phyloP scores from a whole-genome alignment of 37 sponge, comb jelly and placozoan genomes.

The Eunapius fragilis region DNA sequence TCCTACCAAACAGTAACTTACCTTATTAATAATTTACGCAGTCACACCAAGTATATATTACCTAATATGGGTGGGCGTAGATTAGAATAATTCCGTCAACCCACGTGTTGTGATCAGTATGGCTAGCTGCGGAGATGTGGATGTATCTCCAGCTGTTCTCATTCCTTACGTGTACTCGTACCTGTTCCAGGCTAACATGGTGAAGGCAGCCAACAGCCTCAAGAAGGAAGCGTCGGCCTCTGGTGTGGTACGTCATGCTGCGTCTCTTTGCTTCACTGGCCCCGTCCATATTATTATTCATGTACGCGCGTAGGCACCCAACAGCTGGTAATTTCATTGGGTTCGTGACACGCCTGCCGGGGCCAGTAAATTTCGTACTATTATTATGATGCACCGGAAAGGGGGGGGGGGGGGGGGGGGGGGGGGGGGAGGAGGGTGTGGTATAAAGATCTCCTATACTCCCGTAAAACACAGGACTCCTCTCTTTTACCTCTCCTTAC shows the following conservation, averaged over 20 bases:
- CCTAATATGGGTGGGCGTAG: background rate
- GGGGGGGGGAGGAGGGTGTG: too few species aligned
- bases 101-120: background rate
- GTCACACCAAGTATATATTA: too few species aligned
- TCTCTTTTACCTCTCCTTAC: too few species aligned
- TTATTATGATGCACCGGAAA: too few species aligned
- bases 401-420: too few species aligned
- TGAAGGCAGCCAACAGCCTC: background rate
- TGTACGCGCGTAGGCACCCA: background rate
- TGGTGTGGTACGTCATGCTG: background rate
- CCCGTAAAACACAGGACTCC: too few species aligned
- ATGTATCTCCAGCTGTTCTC: background rate
- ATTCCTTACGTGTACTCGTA: background rate
- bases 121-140: background rate
- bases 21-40: too few species aligned
- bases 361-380: too few species aligned
- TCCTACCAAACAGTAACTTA: too few species aligned
- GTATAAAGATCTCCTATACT: too few species aligned
- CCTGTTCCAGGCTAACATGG: background rate
- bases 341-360: too few species aligned
- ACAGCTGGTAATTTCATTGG: background rate
- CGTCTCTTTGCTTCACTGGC: background rate
- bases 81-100: background rate
- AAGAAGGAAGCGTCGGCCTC: background rate
- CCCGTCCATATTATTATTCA: background rate